Conservation (phyloP, 2,113 vertebrate species). For the Nannobrachium achirus region DNA sequence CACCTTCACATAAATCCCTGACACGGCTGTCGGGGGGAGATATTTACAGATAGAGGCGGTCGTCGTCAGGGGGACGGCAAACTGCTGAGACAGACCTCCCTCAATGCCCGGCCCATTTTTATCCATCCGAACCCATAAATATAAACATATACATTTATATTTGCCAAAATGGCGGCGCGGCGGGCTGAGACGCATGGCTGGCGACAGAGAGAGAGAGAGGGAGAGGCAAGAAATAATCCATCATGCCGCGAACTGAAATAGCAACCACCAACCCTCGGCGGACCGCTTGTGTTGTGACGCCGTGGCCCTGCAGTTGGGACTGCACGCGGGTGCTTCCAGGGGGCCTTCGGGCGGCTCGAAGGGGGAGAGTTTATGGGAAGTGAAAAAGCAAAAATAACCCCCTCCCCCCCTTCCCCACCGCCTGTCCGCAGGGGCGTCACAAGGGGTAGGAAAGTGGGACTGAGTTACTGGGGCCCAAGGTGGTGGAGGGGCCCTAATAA, state of each 20-base stretch:
- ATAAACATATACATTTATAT: slow-evolving; percentile 75
- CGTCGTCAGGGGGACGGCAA: slow-evolving; percentile 54
- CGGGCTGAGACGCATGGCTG: slow-evolving; percentile 72
- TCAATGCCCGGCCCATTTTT: slow-evolving; percentile 53
- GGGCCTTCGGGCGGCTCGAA: slow-evolving; percentile 63
- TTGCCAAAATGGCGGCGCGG: slow-evolving; percentile 61
- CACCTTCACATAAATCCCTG: slow-evolving; percentile 75
- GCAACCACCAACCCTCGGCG: slow-evolving; percentile 66
- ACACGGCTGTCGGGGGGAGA: slow-evolving; percentile 65
- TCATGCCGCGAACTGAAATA: slow-evolving; percentile 76
- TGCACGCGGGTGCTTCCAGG: slow-evolving; percentile 56
- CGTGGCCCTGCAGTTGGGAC: slow-evolving; percentile 50
- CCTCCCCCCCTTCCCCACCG: slow-evolving; percentile 41
- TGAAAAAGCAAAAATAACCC: slow-evolving; percentile 59
- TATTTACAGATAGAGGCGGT: slow-evolving; percentile 66
- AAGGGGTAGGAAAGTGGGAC: no score
- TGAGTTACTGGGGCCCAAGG: no score
- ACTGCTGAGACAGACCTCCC: slow-evolving; percentile 72
- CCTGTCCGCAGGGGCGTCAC: no score
- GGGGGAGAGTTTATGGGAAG: slow-evolving; percentile 63
- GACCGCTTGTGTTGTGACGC: slow-evolving; percentile 59
- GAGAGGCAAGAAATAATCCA: slow-evolving; percentile 76
- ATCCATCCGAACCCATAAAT: slow-evolving; percentile 66
- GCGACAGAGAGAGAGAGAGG: slow-evolving; percentile 52
- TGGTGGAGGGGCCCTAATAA: no score